Evolutionary conservation across 64 coral and sea anemone genomes (phyloP), one percentile per base, ranked within the genome.

Genomic region (Hydrozoanthus tunicans): DNA sequence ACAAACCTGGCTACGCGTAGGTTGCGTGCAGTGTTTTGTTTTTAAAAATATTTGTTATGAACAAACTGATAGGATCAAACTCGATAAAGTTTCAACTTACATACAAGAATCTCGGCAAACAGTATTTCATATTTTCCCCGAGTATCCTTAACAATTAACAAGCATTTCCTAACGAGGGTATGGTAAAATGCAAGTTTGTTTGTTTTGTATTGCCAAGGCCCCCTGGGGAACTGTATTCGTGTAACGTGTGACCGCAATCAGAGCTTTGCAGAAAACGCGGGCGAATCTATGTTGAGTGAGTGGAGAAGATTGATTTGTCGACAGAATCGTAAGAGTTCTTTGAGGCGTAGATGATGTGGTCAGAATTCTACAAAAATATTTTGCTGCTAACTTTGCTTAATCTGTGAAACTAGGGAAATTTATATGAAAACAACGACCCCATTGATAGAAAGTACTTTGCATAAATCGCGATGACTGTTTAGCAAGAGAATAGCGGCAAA

Each of bases 401-500:
- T 72, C 24, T 73, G 14, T 74, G 84, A 73, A 74, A 55, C 24
- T 27, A 23, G 24, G 9, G 54, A 60, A 73, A 88, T 88, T 88
- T 74, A 75, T 70, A 88, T 88, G 23, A 88, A 58, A 26, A 88
- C 84, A 88, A 88, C 70, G 66, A 23, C 68, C 26, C 43, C 69
- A 73, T 86, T 86, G 64, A 86, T 53, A 61, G 84, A 23, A 70
- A 88, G 69, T 74, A 75, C 84, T 88, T 88, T 88, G 84, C 84
- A 88, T 88, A 88, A 74, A 51, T 54, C 84, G 20, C 68, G 24
- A 67, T 20, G 27, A 75, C 84, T 88, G 70, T 88, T 86, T 88
- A 74, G 84, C 84, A 88, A 88, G 68, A 88, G 84, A 88, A 88
- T 88, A 75, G 84, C 84, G 7, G 84, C 56, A 88, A 88, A 88